phyloP scores from a whole-genome alignment of 2,888 invertebrate species.

The Nephrotoma appendiculata region DNA sequence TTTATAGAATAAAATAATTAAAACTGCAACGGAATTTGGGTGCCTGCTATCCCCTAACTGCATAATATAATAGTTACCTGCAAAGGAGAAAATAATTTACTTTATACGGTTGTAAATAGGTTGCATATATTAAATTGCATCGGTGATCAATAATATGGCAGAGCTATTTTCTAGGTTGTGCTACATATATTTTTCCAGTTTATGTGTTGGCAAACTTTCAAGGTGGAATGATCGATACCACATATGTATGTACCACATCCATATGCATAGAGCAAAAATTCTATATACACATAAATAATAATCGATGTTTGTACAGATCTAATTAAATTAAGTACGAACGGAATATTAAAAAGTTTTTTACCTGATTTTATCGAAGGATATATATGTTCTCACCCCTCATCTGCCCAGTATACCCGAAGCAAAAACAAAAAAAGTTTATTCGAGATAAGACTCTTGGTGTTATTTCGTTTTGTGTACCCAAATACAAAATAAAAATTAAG shows the following conservation, averaged over 20 bases:
- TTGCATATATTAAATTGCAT: background rate
- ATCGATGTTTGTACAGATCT: background rate
- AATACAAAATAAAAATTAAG: background rate
- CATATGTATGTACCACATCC: background rate
- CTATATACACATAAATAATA: background rate
- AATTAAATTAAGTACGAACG: background rate
- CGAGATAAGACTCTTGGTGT: background rate
- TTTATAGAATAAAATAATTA: too few species aligned
- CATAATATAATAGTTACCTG: background rate
- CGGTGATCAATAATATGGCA: background rate
- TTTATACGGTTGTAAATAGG: background rate
- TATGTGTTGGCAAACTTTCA: background rate
- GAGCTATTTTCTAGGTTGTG: background rate
- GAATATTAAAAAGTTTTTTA: background rate
- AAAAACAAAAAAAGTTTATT: background rate
- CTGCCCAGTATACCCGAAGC: background rate
- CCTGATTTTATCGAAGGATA: background rate
- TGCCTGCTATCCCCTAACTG: too few species aligned
- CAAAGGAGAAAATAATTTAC: background rate
- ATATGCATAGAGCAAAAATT: background rate
- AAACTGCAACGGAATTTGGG: too few species aligned
- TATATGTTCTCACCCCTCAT: background rate
- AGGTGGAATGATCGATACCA: background rate
- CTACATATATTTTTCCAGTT: background rate
- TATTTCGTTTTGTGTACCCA: background rate